A percentile compares a stretch with the other conserved stretches of the same genome.
phyloP scores from a whole-genome alignment of 2,888 invertebrate species.

The Zele albiditarsus region DNA sequence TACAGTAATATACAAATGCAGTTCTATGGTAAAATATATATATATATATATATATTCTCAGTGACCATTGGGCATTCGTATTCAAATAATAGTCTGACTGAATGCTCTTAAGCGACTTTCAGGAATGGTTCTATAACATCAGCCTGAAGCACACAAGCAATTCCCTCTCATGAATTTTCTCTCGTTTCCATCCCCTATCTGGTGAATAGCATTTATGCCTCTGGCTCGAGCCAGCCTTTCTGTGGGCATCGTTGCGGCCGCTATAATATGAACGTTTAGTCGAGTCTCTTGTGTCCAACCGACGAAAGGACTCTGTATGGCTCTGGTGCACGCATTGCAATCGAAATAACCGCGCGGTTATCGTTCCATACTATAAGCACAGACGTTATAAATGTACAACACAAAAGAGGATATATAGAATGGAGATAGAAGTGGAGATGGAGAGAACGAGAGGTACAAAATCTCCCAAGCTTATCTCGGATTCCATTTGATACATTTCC shows the following conservation, averaged over 20 bases:
- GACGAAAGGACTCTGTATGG: conserved; percentile 36
- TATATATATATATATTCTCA: neutral
- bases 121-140: conserved; percentile 19
- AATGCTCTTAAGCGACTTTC: conserved; percentile 25
- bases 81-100: conserved; percentile 21
- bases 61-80: conserved; percentile 4
- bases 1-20: conserved; percentile 2
- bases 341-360: conserved; percentile 36
- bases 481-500: neutral
- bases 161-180: neutral
- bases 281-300: conserved; percentile 23
- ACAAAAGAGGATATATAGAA: conserved; percentile 32
- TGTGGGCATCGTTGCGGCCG: conserved; percentile 35
- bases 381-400: conserved; percentile 35
- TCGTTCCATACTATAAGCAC: conserved; percentile 15
- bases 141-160: neutral
- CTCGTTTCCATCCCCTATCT: conserved; percentile 15
- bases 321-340: conserved; percentile 24
- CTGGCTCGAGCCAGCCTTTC: conserved; percentile 18
- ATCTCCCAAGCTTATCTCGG: conserved; percentile 24
- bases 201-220: neutral
- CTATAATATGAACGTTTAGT: conserved; percentile 37
- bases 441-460: conserved; percentile 4
- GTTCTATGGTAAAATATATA: neutral
- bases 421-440: neutral